phyloP scores from a whole-genome alignment of 2,888 invertebrate species.

The Lasioglossum morio region DNA sequence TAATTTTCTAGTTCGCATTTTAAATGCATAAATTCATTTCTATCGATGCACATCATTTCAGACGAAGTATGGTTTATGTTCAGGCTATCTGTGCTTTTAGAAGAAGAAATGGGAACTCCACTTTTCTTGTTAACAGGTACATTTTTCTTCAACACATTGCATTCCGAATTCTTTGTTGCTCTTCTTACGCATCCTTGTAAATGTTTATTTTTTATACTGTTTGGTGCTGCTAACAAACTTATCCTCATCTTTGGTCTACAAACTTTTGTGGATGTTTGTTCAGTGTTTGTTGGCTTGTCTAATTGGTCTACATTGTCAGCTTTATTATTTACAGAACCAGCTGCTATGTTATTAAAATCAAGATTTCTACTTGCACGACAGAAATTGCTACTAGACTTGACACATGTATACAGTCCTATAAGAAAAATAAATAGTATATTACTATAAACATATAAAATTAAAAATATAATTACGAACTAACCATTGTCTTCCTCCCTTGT shows the following conservation, averaged over 20 bases:
- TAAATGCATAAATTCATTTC: conserved; percentile 24
- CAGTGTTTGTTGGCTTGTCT: neutral
- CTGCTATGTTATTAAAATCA: conserved; percentile 25
- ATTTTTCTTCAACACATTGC: neutral
- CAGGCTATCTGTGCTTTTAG: neutral
- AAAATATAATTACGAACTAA: conserved; percentile 21
- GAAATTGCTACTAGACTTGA: too few species aligned
- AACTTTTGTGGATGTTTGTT: neutral
- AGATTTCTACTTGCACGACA: conserved; percentile 47
- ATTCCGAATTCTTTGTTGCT: neutral
- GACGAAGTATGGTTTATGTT: neutral
- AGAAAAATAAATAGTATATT: conserved; percentile 13
- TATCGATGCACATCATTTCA: conserved; percentile 14
- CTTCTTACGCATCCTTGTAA: neutral
- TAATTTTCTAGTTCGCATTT: conserved; percentile 33
- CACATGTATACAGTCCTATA: neutral
- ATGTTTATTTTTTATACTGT: conserved; percentile 32
- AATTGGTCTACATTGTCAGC: conserved; percentile 32
- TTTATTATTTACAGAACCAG: neutral
- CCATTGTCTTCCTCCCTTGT: conserved; percentile 12
- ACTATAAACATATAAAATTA: neutral
- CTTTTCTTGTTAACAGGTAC: neutral
- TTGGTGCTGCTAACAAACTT: conserved; percentile 35
- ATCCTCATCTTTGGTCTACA: neutral
- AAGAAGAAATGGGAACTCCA: neutral